These are phyloP conservation scores for Radopholus similis DNA, from an alignment of 1,140 invertebrate genomes.

Conservation along the genomic window DNA sequence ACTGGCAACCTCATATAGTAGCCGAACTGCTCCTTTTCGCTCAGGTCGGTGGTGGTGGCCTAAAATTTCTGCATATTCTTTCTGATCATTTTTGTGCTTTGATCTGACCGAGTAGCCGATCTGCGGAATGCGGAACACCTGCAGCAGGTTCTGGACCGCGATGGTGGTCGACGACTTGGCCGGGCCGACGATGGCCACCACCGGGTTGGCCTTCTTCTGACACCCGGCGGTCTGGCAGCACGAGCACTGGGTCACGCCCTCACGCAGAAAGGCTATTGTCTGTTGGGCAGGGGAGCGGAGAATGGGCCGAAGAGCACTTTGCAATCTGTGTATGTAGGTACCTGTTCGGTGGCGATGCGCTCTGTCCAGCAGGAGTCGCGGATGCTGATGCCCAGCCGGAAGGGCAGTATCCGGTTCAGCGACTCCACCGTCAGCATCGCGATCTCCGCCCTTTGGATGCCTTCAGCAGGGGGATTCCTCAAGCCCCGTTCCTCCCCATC, in stretches of 20 bases:
- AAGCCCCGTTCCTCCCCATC: background rate
- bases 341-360: conserved; percentile 73
- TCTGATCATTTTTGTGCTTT: no score
- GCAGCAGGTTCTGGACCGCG: conserved; percentile 75
- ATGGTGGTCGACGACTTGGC: conserved; percentile 59
- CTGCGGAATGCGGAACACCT: conserved; percentile 62
- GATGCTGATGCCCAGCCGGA: conserved; percentile 74
- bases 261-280: conserved; percentile 55
- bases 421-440: conserved; percentile 67
- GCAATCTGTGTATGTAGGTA: conserved; percentile 22
- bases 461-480: background rate
- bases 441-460: conserved; percentile 73
- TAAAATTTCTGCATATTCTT: no score
- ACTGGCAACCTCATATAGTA: conserved; percentile 74
- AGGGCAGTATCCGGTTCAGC: conserved; percentile 66
- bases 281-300: background rate
- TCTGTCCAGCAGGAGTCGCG: conserved; percentile 77
- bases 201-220: conserved; percentile 51
- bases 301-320: background rate
- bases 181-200: conserved; percentile 54
- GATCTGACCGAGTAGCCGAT: conserved; percentile 79
- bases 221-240: conserved; percentile 59
- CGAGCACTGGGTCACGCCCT: conserved; percentile 55
- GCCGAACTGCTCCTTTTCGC: conserved; percentile 73
- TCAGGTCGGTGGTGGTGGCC: conserved; percentile 74